Base-by-base conservation (phyloP, 2,888 invertebrate species). In the Hofmannophila pseudospretella region DNA sequence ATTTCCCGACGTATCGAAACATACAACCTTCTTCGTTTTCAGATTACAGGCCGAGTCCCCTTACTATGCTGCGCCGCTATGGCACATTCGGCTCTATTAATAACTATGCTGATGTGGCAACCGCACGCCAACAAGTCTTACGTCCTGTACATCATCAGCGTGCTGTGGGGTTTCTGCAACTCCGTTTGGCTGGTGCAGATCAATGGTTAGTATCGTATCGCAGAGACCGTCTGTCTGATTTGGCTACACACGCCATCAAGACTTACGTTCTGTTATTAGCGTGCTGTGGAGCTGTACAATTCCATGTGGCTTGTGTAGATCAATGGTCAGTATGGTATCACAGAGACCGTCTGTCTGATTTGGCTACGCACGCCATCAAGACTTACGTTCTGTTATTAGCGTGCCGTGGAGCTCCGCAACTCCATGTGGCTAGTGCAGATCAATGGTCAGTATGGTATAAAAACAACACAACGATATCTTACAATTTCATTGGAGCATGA, bases 161-260 rank as follows among this genome's bases (percentile, higher is more conserved):
- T 85, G n/a, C 51, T 90, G 3, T 91, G 91, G 91, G 92, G 91
- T 0, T 61, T 90, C 27, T 87, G 89, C 7, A 92, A 92, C 60
- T 90, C 90, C 0, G 76, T 91, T 4, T 91, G 91, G 90, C 82
- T 91, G 34, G 91, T 91, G 4, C 91, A 91, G 57, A 88, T 91
- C 4, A 91, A 91, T 52, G 89, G 91, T 91, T 4, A 35, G 13
- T 32, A 20, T 32, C 14, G 7, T 22, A 22, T 16, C n/a, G n/a
- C n/a, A n/a, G n/a, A n/a, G n/a, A n/a, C n/a, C n/a, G n/a, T n/a
- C n/a, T n/a, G n/a, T n/a, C 66, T 90, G 39, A 49, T 68, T 8
- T 93, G 93, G 93, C 72, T 69, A 19, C 90, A 0, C 79, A 88
- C 0, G 73, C 84, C 0, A 75, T 86, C 1, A 75, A 79, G 30